Conservation (phyloP, 2,113 vertebrate species). For the Coregonus clupeaformis region DNA sequence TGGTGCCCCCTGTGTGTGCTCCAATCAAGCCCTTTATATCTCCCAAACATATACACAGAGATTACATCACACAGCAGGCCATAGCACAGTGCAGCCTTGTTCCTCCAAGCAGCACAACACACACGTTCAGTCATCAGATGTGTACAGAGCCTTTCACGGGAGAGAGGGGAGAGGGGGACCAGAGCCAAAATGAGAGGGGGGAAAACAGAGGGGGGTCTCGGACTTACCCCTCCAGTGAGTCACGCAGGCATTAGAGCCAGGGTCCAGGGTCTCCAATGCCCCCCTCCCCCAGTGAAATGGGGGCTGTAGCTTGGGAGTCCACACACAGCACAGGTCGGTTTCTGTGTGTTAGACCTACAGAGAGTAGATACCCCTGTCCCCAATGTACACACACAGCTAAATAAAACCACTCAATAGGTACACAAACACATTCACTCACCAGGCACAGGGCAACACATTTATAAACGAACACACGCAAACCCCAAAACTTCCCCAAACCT, state of each 20-base stretch:
- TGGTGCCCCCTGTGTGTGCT: conserved; percentile 27
- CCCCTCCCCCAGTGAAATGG: conserved; percentile 6
- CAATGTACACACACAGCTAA: conserved; percentile 11
- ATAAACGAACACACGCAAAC: neutral
- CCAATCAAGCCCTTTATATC: conserved; percentile 30
- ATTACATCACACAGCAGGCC: conserved; percentile 47
- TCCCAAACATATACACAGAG: conserved; percentile 43
- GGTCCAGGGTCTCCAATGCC: conserved; percentile 2
- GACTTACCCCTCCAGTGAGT: conserved; percentile 4
- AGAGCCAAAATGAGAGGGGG: neutral
- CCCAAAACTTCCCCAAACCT: neutral
- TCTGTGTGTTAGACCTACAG: conserved; percentile 15
- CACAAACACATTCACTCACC: conserved; percentile 20
- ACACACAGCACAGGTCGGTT: conserved; percentile 23
- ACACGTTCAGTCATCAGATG: neutral
- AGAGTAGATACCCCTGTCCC: conserved; percentile 17
- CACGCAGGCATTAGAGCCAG: conserved; percentile 2
- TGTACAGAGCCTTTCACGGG: conserved; percentile 6
- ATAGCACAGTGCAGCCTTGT: conserved; percentile 40
- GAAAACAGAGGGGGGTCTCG: neutral
- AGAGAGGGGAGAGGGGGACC: neutral
- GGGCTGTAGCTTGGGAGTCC: neutral
- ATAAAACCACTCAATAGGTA: neutral
- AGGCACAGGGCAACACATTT: neutral
- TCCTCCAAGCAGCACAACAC: conserved; percentile 15